phyloP scores from a whole-genome alignment of 2,797 vertebrate genomes.

The Aplochiton taeniatus region DNA sequence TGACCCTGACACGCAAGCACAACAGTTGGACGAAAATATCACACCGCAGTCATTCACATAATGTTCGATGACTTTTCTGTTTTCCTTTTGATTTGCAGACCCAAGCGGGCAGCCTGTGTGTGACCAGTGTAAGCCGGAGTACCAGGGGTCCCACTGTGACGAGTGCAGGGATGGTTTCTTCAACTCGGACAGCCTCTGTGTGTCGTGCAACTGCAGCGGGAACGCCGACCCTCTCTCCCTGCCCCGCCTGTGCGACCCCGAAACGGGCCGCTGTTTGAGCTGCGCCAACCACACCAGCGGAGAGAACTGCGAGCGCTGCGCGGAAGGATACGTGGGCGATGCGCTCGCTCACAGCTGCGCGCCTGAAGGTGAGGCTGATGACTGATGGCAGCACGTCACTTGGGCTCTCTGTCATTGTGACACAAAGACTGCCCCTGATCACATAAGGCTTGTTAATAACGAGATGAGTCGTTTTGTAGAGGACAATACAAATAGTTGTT shows the following conservation, averaged over 20 bases:
- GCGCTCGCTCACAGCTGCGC: constrained; percentile 69
- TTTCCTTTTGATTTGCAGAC: constrained; percentile 50
- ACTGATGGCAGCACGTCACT: no score
- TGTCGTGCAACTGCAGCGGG: constrained; percentile 73
- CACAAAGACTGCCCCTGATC: no score
- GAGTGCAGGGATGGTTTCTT: constrained; percentile 79
- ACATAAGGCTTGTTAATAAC: no score
- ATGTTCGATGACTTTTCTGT: not conserved
- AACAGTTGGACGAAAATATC: no score
- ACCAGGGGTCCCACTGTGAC: constrained; percentile 76
- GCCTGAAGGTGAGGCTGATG: constrained; percentile 67
- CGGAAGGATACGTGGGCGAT: constrained; percentile 72
- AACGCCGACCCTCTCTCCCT: constrained; percentile 68
- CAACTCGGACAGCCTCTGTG: constrained; percentile 80
- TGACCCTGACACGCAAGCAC: no score
- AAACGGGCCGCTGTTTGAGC: constrained; percentile 77
- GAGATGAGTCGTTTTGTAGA: no score
- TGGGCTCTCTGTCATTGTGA: not conserved
- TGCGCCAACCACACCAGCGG: constrained; percentile 81
- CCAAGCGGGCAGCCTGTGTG: constrained; percentile 55
- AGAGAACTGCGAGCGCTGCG: constrained; percentile 73
- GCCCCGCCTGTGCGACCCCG: constrained; percentile 70
- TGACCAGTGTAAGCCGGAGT: constrained; percentile 71
- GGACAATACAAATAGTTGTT: no score
- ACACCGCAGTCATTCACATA: no score